Base-by-base conservation (phyloP, 2,113 vertebrate species). In the Stomatorhinus ivindoensis region DNA sequence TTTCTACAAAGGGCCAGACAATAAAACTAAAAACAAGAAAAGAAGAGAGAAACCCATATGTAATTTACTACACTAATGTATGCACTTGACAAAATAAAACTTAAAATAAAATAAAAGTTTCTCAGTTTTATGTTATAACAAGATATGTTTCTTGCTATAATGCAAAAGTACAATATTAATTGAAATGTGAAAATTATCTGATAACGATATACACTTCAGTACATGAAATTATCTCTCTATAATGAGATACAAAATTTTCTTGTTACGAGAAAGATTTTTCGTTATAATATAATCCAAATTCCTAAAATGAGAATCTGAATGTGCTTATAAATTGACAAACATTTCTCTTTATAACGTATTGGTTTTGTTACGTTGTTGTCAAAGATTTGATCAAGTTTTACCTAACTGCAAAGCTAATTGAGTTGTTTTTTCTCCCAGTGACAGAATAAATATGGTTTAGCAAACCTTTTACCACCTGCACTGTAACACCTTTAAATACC, bases 1-100 rank as follows among this genome's bases (percentile, higher is more conserved):
- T 92, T 10, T 24, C 39, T 87, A 94, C 42, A 48, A 95, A 93
- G 2, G 91, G 73, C 9, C 1, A 0, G 3, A 90, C 3, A 39
- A 91, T 80, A 88, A 96, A 95, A 73, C 95, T 95, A 89, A 31
- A 90, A 11, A 89, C 91, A 53, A 42, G 39, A 1, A 19, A 76
- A 42, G 44, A 9, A 44, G 55, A 39, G 31, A 4, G 48, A 27
- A 31, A 27, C 61, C 3, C 61, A 27, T 10, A n/a, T 65, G 24
- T 48, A 11, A 76, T 11, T 65, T 17, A 39, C 27, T 19, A 27
- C 80, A 19, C 6, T 31, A 89, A 85, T 17, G 51, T 58, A 88
- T 24, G 61, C 31, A 53, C 87, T 6, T 21, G 53, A 21, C 53
- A 21, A 21, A 55, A 53, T 53, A 53, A 53, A 53, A 53, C 46